Evolutionary conservation across 2,797 vertebrate genomes (phyloP).

Genomic region (Simalia tracyae): DNA sequence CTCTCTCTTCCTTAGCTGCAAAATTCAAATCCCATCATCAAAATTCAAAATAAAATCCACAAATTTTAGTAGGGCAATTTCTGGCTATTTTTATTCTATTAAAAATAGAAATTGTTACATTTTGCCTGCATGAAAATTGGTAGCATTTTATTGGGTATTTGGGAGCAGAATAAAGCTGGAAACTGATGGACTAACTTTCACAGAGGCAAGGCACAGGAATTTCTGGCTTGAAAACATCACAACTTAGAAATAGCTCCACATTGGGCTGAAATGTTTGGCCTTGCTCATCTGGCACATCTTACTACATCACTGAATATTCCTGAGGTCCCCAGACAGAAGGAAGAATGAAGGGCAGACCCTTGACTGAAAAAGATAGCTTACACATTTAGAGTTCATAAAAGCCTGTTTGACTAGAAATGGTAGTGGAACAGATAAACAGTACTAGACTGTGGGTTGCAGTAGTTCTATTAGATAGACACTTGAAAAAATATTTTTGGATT

Average conservation of each 20-base stretch:
- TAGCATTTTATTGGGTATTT: not conserved
- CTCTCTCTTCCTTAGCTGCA: too few species aligned
- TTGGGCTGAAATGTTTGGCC: not conserved
- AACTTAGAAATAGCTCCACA: not conserved
- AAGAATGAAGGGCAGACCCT: not conserved
- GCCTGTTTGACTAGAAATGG: not conserved
- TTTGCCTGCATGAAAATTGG: not conserved
- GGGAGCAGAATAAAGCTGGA: not conserved
- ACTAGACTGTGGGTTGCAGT: too few species aligned
- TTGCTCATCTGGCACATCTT: not conserved
- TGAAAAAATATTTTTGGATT: not conserved
- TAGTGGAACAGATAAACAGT: not conserved
- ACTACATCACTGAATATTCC: not conserved
- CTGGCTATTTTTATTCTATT: not conserved
- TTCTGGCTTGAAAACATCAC: not conserved
- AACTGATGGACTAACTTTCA: not conserved
- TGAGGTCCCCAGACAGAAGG: not conserved
- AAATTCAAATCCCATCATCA: not conserved
- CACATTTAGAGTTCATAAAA: not conserved
- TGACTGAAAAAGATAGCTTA: not conserved
- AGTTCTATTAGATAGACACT: not conserved
- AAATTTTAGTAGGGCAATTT: not conserved
- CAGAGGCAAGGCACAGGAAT: not conserved
- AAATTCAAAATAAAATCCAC: not conserved
- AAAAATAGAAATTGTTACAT: not conserved